Base-by-base conservation (phyloP, 2,113 vertebrate genomes). In the Ictalurus punctatus region DNA sequence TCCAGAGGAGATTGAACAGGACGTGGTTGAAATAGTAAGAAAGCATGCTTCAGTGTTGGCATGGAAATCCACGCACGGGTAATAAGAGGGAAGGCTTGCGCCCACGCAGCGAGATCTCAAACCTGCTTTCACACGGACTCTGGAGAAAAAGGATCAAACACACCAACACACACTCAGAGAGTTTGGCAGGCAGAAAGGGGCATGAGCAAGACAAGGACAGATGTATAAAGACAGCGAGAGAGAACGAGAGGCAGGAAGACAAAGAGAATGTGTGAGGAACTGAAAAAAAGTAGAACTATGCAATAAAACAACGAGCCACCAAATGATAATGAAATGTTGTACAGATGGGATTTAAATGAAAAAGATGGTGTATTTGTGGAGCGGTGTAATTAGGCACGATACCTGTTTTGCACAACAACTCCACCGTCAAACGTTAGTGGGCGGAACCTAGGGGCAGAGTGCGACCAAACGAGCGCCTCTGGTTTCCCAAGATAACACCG, bases 41-140 rank as follows among this genome's bases (percentile, higher is more conserved):
- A 34, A 37, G 44, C 58, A 54, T 80, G 34, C 17, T 76, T 54
- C 4, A n/a, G 59, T 17, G 59, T 40, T 78, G 69, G 69, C 71
- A 84, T 76, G 76, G 44, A 83, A 56, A 80, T 65, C 61, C 23
- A 56, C 54, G 59, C 82, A 58, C 30, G 76, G 17, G 59, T 65
- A 87, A 78, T 79, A 63, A 86, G 34, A 76, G 73, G 74, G 25
- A 82, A 82, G 44, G 61, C 61, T 37, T 25, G 40, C 81, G 44
- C 78, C 86, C 86, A 87, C 78, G n/a, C 84, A 52, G 48, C 23
- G 48, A 52, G 65, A 85, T 85, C 44, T 85, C 84, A 69, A 69
- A 84, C 63, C 83, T 52, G 58, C 30, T 65, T 52, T 80, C 12
- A 30, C 44, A 8, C 27, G 17, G 21, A 65, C 86, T 87, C 59